phyloP scores from a whole-genome alignment of 2,797 vertebrate genomes.

The Mycteria americana region DNA sequence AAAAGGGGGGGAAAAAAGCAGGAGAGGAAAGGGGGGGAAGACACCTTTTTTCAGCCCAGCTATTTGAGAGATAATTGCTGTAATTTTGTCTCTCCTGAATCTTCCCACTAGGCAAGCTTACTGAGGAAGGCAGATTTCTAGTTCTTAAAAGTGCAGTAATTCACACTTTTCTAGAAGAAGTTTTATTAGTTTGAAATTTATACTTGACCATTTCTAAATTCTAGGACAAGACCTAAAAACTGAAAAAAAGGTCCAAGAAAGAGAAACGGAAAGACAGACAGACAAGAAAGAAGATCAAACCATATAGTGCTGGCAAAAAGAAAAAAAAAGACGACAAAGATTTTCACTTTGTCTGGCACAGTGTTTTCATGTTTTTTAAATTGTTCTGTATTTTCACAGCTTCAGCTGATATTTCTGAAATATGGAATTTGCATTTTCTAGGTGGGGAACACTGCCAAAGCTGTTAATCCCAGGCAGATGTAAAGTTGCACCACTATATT shows the following conservation, averaged over 20 bases:
- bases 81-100: conserved; percentile 34
- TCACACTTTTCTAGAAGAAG: neutral
- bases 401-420: conserved; percentile 61
- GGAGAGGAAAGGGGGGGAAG: neutral
- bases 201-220: conserved; percentile 19
- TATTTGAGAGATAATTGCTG: conserved; percentile 26
- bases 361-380: conserved; percentile 23
- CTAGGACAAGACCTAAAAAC: neutral
- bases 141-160: neutral
- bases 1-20: neutral
- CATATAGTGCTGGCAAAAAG: neutral
- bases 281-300: neutral
- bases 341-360: conserved; percentile 15
- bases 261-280: neutral
- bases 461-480: conserved; percentile 66
- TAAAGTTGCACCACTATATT: conserved; percentile 53
- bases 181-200: conserved; percentile 27
- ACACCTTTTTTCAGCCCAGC: neutral
- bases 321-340: neutral
- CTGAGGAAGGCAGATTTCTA: neutral
- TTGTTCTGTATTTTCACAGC: conserved; percentile 32
- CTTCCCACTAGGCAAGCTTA: neutral
- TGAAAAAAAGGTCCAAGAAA: neutral
- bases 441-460: conserved; percentile 57
- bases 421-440: conserved; percentile 53